A percentile compares a stretch with the other conserved stretches of the same genome.
Conservation (phyloP, 2,113 vertebrate genomes). For the Perca fluviatilis region DNA sequence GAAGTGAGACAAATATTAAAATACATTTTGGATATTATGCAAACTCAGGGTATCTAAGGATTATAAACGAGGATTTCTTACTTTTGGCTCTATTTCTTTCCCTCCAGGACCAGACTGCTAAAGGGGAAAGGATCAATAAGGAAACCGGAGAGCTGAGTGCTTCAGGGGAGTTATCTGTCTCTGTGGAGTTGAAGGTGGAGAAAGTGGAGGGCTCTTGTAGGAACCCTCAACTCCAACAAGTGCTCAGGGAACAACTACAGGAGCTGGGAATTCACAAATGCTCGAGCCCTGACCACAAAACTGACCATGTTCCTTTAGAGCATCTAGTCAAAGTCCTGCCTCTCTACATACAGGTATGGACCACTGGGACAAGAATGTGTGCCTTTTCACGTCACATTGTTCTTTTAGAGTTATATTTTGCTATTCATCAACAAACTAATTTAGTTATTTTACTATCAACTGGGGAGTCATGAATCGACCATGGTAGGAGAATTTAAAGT, state of each 20-base stretch:
- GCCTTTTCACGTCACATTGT: not conserved
- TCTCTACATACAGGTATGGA: conserved; percentile 82
- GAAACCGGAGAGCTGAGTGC: conserved; percentile 82
- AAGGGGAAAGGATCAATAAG: conserved; percentile 80
- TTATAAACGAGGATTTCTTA: not conserved
- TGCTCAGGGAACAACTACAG: conserved; percentile 73
- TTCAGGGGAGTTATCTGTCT: conserved; percentile 76
- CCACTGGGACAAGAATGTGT: not conserved
- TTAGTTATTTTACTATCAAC: not conserved
- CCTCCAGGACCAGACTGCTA: conserved; percentile 51
- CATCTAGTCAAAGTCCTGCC: conserved; percentile 69
- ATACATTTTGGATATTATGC: not conserved
- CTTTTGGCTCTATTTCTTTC: not conserved
- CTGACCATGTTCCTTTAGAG: conserved; percentile 19
- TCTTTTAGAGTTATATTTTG: conserved; percentile 12
- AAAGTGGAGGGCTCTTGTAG: conserved; percentile 41
- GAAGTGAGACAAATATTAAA: conserved; percentile 24
- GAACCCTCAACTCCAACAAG: conserved; percentile 42
- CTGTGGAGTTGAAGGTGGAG: conserved; percentile 62
- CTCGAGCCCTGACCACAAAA: conserved; percentile 15
- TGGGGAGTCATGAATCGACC: not conserved
- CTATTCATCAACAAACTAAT: not conserved
- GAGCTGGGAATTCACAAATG: conserved; percentile 58
- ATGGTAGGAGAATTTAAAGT: not conserved
- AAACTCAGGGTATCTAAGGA: not conserved